These are phyloP conservation scores for Aselliscus stoliczkanus DNA, from an alignment of 2,797 vertebrate species.

Conservation along the genomic window DNA sequence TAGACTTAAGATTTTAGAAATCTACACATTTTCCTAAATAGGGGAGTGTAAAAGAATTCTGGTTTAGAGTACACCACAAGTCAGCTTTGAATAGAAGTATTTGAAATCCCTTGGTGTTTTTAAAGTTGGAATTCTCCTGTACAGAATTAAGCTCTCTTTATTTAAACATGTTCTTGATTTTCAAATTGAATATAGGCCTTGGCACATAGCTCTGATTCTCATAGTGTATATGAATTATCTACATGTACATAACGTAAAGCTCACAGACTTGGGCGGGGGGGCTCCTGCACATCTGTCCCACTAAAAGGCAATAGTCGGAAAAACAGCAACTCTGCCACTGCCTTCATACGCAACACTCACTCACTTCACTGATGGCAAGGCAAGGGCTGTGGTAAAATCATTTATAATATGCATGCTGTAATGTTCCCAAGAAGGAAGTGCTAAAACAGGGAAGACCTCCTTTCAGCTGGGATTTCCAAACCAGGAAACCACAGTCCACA, in stretches of 20 bases:
- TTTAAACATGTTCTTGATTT: background rate
- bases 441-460: too few relatives aligned
- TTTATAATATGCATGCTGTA: rapidly evolving
- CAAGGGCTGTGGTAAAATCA: too few relatives aligned
- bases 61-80: too few relatives aligned
- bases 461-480: background rate
- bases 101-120: background rate
- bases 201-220: background rate
- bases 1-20: too few relatives aligned
- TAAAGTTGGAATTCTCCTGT: background rate
- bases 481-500: background rate
- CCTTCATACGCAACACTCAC: background rate
- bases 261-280: background rate
- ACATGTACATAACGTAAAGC: background rate
- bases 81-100: too few relatives aligned
- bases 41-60: too few relatives aligned
- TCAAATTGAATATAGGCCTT: background rate
- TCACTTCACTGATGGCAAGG: background rate
- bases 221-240: background rate
- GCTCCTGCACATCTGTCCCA: background rate
- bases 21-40: too few relatives aligned
- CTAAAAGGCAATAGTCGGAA: background rate
- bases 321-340: background rate
- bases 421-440: rapidly evolving
- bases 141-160: background rate